Conservation (phyloP, 2,888 invertebrate genomes). For the Acronicta psi region DNA sequence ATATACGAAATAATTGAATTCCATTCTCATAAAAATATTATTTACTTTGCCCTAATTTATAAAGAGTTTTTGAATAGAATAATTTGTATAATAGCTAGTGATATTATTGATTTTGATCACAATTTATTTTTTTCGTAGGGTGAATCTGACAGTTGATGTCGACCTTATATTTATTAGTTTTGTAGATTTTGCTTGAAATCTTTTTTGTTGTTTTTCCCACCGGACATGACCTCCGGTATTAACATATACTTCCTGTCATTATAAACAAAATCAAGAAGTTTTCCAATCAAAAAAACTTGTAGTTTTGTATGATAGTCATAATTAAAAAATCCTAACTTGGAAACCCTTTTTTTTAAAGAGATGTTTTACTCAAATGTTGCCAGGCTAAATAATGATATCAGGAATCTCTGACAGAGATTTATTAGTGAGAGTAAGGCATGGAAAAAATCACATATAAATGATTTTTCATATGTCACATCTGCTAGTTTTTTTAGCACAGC, state of each 20-base stretch:
- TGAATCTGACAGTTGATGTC: conserved; percentile 7
- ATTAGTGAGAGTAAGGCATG: too few species aligned
- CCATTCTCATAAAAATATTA: not conserved
- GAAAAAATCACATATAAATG: too few species aligned
- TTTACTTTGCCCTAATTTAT: conserved; percentile 14
- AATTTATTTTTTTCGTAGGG: conserved; percentile 13
- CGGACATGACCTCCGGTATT: conserved; percentile 26
- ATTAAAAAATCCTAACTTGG: not conserved
- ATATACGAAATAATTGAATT: conserved; percentile 6
- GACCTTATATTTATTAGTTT: conserved; percentile 7
- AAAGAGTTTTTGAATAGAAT: conserved; percentile 21
- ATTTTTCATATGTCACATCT: too few species aligned
- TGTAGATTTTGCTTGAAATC: conserved; percentile 20
- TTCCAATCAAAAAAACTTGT: not conserved
- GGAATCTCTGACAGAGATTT: conserved; percentile 32
- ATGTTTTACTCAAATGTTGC: conserved; percentile 43
- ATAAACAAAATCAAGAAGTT: conserved; percentile 19
- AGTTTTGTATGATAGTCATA: not conserved
- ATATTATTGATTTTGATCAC: conserved; percentile 10
- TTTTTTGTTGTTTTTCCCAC: conserved; percentile 25
- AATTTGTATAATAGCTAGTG: conserved; percentile 13
- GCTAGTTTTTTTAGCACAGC: too few species aligned
- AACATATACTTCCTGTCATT: conserved; percentile 18
- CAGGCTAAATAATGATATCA: conserved; percentile 44
- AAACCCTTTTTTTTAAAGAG: conserved; percentile 2